Evolutionary conservation across 2,113 vertebrate genomes (phyloP), one percentile per base, ranked within the genome.

Genomic region (Chamaetylas fuelleborni): DNA sequence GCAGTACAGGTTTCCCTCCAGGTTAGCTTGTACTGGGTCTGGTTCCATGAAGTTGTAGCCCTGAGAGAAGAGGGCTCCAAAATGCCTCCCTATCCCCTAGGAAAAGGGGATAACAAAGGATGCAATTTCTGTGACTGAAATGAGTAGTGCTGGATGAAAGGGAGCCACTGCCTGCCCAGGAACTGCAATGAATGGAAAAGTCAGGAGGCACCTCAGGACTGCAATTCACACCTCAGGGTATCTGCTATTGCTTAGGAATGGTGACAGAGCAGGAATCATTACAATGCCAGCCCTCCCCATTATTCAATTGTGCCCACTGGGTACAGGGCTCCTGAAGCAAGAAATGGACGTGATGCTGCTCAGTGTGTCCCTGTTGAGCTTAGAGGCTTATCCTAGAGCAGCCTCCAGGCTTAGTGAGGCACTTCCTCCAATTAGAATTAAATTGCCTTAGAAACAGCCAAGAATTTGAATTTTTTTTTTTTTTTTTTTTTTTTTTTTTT

Each of bases 351-450:
- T 65, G 45, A 58, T 88, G 38, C 38, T 88, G 38, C 57, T 78
- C 57, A 23, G 11, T 42, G 26, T n/a, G 38, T 76, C 45, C 71
- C 50, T 93, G 86, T 70, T 31, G 26, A 89, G 61, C 20, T 73
- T 60, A 48, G 29, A 81, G 45, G 38, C 33, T 34, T 51, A 38
- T 48, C 34, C 42, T 45, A 33, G 16, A 24, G 10, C 38, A 94
- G 76, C 85, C 82, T 73, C n/a, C 5, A 26, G 67, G 76, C 81
- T 81, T 87, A 70, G 7, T 18, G 65, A 94, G 69, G 28, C 66
- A 86, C 22, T 95, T 97, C 40, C 66, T 81, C 79, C 92, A 96
- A 77, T 95, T 92, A 95, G 90, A 65, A 82, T 95, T 94, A 94
- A 96, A 96, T 94, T 48, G 54, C 58, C 74, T 89, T 89, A 89